Evolutionary conservation across 2,888 invertebrate genomes (phyloP).

Genomic region (Hesperia comma): DNA sequence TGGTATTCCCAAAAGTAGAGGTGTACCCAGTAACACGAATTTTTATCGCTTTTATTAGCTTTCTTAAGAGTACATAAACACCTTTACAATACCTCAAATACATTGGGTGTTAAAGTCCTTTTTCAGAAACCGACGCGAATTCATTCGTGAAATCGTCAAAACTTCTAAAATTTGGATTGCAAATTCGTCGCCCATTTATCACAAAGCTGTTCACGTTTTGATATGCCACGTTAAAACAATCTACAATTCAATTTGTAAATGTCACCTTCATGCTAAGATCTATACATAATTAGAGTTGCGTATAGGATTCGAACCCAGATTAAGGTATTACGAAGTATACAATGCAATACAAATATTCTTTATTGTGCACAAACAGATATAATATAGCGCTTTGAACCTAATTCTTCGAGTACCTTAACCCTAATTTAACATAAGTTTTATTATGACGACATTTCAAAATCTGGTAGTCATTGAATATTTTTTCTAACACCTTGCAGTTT

Average conservation of each 20-base stretch:
- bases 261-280: background rate
- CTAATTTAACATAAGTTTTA: no score
- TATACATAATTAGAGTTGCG: background rate
- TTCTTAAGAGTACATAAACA: background rate
- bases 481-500: no score
- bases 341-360: no score
- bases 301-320: no score
- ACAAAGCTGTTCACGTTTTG: constrained; percentile 19
- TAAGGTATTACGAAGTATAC: no score
- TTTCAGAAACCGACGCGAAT: constrained; percentile 31
- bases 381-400: no score
- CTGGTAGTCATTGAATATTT: no score
- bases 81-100: constrained; percentile 24
- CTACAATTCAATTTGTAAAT: background rate
- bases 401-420: no score
- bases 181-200: constrained; percentile 30
- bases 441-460: no score
- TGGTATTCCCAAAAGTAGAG: no score
- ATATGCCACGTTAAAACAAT: background rate
- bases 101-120: constrained; percentile 35
- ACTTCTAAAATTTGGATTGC: constrained; percentile 35
- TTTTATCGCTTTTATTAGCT: background rate
- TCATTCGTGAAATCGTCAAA: constrained; percentile 35
- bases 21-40: no score
- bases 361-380: no score